Evolutionary conservation across 1,140 invertebrate genomes (phyloP).

Genomic region (Ceratina australensis): DNA sequence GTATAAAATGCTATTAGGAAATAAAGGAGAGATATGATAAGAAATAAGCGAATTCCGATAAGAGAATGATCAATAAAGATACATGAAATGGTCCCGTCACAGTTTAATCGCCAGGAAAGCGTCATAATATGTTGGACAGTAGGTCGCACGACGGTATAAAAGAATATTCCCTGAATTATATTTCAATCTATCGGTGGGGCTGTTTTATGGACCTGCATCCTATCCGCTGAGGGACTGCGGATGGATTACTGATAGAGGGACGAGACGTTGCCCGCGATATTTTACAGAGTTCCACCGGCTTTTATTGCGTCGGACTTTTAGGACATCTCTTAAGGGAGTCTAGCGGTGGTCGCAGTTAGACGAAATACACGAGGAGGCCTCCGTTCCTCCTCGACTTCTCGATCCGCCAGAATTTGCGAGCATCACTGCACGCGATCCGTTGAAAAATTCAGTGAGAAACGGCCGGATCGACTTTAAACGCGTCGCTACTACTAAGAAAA

Average conservation of each 20-base stretch:
- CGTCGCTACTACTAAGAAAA: not conserved
- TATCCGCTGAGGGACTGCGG: conserved; percentile 52
- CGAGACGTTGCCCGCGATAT: conserved; percentile 44
- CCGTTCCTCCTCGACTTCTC: not conserved
- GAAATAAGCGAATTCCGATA: too few relatives aligned
- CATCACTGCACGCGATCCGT: conserved; percentile 1
- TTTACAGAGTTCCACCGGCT: conserved; percentile 49
- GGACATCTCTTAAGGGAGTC: conserved; percentile 61
- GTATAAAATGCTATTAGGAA: too few relatives aligned
- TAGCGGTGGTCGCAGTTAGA: conserved; percentile 38
- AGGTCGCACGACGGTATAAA: too few relatives aligned
- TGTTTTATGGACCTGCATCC: conserved; percentile 54
- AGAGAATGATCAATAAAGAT: too few relatives aligned
- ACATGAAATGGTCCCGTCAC: too few relatives aligned
- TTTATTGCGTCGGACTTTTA: conserved; percentile 64
- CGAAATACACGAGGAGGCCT: not conserved
- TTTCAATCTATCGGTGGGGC: conserved; percentile 60
- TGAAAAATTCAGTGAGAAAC: conserved; percentile 13
- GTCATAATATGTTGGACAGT: too few relatives aligned
- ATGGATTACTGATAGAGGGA: conserved; percentile 57
- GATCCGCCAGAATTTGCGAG: not conserved
- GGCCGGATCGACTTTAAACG: not conserved
- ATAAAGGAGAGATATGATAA: too few relatives aligned
- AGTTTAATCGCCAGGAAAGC: too few relatives aligned
- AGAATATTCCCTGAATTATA: conserved; percentile 61